These are phyloP conservation scores for Cyprinodon brontotheroides DNA, from an alignment of 2,113 vertebrate species.

Conservation along the genomic window DNA sequence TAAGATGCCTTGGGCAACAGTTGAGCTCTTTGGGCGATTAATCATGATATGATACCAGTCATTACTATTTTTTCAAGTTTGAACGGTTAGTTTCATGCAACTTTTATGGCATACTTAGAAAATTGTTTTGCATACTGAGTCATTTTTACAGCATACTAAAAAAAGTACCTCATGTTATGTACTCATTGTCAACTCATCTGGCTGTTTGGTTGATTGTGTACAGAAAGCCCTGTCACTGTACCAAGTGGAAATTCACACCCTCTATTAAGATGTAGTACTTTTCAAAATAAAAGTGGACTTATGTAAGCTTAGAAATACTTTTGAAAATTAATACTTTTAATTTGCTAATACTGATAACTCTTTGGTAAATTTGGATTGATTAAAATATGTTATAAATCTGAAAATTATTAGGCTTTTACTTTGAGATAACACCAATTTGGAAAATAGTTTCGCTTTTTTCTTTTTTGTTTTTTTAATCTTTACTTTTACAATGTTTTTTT, in stretches of 20 bases:
- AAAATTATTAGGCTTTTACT: neutral
- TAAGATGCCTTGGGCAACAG: neutral
- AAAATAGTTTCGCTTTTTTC: neutral
- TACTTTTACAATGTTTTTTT: neutral
- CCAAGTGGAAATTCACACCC: neutral
- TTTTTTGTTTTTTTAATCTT: neutral
- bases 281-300: constrained; percentile 38
- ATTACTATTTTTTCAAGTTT: neutral
- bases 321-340: neutral
- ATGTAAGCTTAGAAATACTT: neutral
- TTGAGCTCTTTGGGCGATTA: neutral
- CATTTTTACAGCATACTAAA: neutral
- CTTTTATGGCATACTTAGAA: neutral
- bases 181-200: neutral
- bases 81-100: neutral
- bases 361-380: neutral
- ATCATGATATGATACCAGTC: neutral
- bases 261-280: neutral
- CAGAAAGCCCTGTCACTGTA: neutral
- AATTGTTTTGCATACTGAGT: too few species aligned
- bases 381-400: neutral
- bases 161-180: constrained; percentile 13
- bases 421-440: neutral
- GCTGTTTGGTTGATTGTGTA: neutral
- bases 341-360: neutral